Base-by-base conservation (phyloP, 2,113 vertebrate genomes). In the Anoplopoma fimbria region DNA sequence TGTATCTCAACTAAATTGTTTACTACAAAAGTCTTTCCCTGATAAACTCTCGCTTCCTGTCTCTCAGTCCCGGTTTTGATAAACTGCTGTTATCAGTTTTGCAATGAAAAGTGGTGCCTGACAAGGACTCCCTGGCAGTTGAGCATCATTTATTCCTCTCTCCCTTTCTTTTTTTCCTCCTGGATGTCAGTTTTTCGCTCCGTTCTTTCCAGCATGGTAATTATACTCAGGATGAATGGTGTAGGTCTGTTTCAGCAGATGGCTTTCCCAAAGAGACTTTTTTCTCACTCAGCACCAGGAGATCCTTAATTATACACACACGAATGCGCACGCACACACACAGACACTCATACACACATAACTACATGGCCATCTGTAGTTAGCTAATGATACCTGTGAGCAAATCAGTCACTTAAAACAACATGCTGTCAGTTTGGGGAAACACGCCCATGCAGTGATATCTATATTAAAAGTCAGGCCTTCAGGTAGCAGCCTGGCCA, bases 191-290 rank as follows among this genome's bases (percentile, higher is more conserved):
- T 92, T 90, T 88, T 85, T 84, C 71, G 60, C 79, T 92, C 62
- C 57, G 71, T 84, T 91, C 87, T 86, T 73, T 77, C 78, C 87
- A 90, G 88, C 85, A 87, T 85, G 85, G 90, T 92, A 94, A 93
- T 94, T 93, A 93, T 62, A 47, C 87, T 86, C 71, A 88, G 90
- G 89, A 94, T 93, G 89, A 94, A 93, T 92, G 91, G 92, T 67
- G 86, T 83, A 87, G 89, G 92, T 91, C 93, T 93, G 94, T 92
- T 93, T 91, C 90, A 93, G 91, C 93, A 94, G 93, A 94, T 94
- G 93, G 93, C 93, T 93, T 88, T 87, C 86, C 85, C 84, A 91
- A 93, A 93, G 91, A 91, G 89, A 93, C 89, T 92, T 88, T 77
- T 83, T 89, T 90, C 86, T 88, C 58, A 29, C 88, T 91, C 87